phyloP scores from a whole-genome alignment of 2,888 invertebrate species.

The Coelinius sp. region DNA sequence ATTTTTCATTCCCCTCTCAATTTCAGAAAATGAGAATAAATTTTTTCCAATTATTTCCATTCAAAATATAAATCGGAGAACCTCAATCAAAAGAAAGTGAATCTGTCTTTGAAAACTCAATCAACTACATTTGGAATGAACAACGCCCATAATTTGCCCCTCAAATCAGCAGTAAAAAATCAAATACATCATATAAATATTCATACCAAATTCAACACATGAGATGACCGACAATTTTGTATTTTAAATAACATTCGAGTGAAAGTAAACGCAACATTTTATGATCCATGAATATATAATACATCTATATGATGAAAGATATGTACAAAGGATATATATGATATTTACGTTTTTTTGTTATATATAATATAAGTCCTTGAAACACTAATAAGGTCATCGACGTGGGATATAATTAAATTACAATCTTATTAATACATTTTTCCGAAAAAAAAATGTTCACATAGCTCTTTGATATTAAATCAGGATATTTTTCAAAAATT shows the following conservation, averaged over 20 bases:
- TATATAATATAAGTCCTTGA: conserved; percentile 5
- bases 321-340: conserved; percentile 1
- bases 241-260: not conserved
- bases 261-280: not conserved
- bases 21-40: too few species aligned
- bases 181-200: not conserved
- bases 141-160: not conserved
- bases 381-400: conserved; percentile 4
- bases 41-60: not conserved
- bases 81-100: not conserved
- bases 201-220: not conserved
- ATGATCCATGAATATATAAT: not conserved
- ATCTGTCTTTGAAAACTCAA: not conserved
- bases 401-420: not conserved
- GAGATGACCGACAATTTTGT: not conserved
- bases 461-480: not conserved
- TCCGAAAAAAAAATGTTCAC: not conserved
- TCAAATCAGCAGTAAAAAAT: not conserved
- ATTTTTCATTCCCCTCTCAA: not conserved
- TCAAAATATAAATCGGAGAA: not conserved
- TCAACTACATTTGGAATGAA: not conserved
- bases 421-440: not conserved
- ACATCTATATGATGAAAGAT: conserved; percentile 3
- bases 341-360: conserved; percentile 10
- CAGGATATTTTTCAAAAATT: not conserved